These are phyloP conservation scores for Saccostrea glomerata DNA, from an alignment of 1,140 invertebrate genomes.

Conservation along the genomic window DNA sequence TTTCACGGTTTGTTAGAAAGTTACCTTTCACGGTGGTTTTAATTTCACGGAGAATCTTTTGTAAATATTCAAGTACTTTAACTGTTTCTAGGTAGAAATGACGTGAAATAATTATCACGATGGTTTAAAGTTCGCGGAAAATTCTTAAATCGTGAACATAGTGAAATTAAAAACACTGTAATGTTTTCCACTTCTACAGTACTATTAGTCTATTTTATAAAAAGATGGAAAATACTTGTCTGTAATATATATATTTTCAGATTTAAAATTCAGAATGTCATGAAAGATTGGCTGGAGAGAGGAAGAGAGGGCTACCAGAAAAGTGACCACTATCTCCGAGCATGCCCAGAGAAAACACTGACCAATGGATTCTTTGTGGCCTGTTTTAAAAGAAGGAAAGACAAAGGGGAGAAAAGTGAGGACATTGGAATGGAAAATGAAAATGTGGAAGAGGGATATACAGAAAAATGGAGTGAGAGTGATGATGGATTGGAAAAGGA, in stretches of 20 bases:
- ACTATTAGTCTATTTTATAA: too few species aligned
- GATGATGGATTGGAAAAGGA: neutral
- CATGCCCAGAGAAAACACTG: constrained; percentile 86
- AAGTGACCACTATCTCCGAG: constrained; percentile 86
- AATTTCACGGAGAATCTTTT: too few species aligned
- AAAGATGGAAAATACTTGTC: constrained; percentile 83
- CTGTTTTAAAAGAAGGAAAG: constrained; percentile 83
- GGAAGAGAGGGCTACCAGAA: constrained; percentile 66
- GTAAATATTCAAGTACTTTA: too few species aligned
- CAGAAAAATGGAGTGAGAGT: constrained; percentile 21
- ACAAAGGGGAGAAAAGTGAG: neutral
- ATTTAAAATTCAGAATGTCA: constrained; percentile 65
- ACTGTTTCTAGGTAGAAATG: too few species aligned
- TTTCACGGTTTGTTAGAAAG: constrained; percentile 45
- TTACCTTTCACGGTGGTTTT: constrained; percentile 39
- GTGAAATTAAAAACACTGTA: constrained; percentile 86
- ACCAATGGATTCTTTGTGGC: constrained; percentile 98
- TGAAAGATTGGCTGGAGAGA: constrained; percentile 74
- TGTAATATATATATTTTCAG: constrained; percentile 7
- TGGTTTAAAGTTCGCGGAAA: too few species aligned
- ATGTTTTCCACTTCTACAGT: constrained; percentile 85
- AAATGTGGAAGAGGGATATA: neutral
- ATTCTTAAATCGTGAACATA: constrained; percentile 34
- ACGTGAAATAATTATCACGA: too few species aligned
- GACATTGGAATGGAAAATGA: constrained; percentile 14